A percentile compares a stretch with the other conserved stretches of the same genome.
phyloP scores from a whole-genome alignment of 1,140 invertebrate species.

The Phymastichus coffea region DNA sequence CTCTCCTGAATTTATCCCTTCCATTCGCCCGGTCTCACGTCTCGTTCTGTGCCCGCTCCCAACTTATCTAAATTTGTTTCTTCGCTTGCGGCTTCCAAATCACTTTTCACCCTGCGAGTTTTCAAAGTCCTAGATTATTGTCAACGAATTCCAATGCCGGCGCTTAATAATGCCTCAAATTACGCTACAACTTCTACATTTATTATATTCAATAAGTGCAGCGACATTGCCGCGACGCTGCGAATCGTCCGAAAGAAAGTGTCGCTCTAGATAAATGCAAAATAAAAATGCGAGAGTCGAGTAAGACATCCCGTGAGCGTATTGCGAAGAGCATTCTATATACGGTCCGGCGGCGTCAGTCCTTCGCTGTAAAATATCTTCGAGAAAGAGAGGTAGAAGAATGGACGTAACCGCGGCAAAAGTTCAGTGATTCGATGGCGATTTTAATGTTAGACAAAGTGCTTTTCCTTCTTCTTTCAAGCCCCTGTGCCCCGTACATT shows the following conservation, averaged over 20 bases:
- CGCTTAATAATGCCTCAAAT: no score
- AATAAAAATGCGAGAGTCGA: conserved; percentile 11
- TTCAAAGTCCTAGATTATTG: no score
- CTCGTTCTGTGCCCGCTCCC: not conserved
- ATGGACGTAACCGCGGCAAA: conserved; percentile 26
- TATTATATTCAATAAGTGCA: no score
- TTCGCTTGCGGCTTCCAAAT: not conserved
- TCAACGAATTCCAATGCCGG: no score
- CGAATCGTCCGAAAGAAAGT: no score
- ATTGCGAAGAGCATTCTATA: conserved; percentile 9
- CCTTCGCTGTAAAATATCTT: not conserved
- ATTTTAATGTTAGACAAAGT: conserved; percentile 38
- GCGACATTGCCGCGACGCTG: no score
- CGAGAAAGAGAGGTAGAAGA: conserved; percentile 6
- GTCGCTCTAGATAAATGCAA: not conserved
- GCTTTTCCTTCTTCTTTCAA: conserved; percentile 28
- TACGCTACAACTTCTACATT: no score
- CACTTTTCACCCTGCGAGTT: not conserved
- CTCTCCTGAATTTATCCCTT: conserved; percentile 25
- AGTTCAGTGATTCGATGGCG: conserved; percentile 31
- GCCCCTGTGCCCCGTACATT: not conserved
- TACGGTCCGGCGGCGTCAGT: conserved; percentile 7
- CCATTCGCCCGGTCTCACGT: not conserved
- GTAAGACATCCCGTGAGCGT: not conserved
- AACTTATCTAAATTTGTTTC: not conserved